Evolutionary conservation across 2,888 invertebrate genomes (phyloP), one percentile per base, ranked within the genome.

Genomic region (Selenia dentaria): DNA sequence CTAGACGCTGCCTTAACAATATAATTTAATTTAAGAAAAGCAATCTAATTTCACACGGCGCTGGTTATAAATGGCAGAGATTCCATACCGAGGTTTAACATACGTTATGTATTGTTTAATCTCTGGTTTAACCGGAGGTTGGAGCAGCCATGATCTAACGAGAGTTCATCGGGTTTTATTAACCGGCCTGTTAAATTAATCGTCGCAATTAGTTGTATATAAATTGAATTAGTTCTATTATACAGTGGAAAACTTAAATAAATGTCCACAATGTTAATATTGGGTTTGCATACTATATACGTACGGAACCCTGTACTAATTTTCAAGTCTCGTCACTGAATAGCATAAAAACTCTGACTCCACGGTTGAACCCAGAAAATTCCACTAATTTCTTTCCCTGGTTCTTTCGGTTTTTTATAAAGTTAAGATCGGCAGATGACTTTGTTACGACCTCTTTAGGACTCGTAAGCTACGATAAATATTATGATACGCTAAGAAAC

Each of bases 1-100:
- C n/a, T n/a, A n/a, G n/a, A n/a, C n/a, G n/a, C n/a, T n/a, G n/a
- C n/a, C n/a, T n/a, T n/a, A n/a, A n/a, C n/a, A n/a, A n/a, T n/a
- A n/a, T n/a, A n/a, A n/a, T n/a, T n/a, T n/a, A n/a, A n/a, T n/a
- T n/a, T 74, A 72, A 72, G 66, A 72, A 73, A 74, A 70, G 71
- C 68, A 68, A 77, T 76, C 71, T 70, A 78, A 80, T 79, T 80
- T 80, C 76, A 77, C 78, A 79, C 78, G 61, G 60, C 64, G 62
- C 48, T 75, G 79, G 67, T 52, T 74, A 72, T 64, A 70, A 79
- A 79, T 75, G 76, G 67, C 35, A 54, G 61, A 70, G 68, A 76
- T 75, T 73, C 75, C 59, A 69, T 55, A 62, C 50, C 50, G 35
- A 51, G 29, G 18, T 26, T 20, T 27, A 45, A 33, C 27, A 14